These are phyloP conservation scores for Hyphantria cunea DNA, from an alignment of 1,140 invertebrate species.

Conservation along the genomic window DNA sequence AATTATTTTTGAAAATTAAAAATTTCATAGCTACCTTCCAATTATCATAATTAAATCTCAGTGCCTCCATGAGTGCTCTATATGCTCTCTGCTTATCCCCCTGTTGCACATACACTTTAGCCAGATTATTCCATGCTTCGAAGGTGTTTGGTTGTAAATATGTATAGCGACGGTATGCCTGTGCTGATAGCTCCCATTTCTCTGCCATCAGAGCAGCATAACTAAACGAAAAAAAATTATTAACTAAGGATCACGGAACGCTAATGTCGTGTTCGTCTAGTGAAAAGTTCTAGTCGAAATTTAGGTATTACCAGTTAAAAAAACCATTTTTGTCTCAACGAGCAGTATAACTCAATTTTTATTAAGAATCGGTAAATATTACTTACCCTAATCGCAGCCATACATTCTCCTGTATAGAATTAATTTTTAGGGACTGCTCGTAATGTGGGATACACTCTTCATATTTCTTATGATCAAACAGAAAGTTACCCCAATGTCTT, in stretches of 20 bases:
- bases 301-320: no score
- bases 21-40: constrained; percentile 86
- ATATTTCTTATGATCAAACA: constrained; percentile 90
- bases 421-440: constrained; percentile 91
- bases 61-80: constrained; percentile 91
- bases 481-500: constrained; percentile 91
- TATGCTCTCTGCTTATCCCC: constrained; percentile 93
- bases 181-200: constrained; percentile 91
- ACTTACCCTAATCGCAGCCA: constrained; percentile 91
- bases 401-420: constrained; percentile 91
- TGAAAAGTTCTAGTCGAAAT: no score
- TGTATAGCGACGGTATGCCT: constrained; percentile 93
- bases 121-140: constrained; percentile 98
- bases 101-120: constrained; percentile 94
- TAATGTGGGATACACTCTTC: constrained; percentile 89
- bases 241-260: no score
- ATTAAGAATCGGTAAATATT: not conserved
- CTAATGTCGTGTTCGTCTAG: no score
- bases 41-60: constrained; percentile 96
- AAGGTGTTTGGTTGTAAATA: constrained; percentile 94
- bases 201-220: constrained; percentile 91
- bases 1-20: not conserved
- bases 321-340: no score
- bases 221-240: constrained; percentile 37
- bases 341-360: no score